Evolutionary conservation across 35 echinoderm and acorn worm genomes (phyloP).

Genomic region (Nesometra sesokonis): DNA sequence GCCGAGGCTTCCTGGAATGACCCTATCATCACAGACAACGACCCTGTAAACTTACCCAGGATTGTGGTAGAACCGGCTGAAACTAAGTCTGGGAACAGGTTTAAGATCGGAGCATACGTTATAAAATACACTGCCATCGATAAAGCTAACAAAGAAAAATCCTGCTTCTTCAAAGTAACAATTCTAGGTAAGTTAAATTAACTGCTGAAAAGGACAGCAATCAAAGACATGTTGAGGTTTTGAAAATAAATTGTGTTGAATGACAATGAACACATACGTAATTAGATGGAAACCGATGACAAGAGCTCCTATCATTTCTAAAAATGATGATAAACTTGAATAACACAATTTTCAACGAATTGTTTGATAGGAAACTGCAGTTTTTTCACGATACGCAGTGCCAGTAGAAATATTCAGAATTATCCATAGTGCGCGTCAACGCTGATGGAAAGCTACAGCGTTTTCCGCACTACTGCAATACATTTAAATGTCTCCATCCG

Average conservation of each 20-base stretch:
- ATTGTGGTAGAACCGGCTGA: slow-evolving; percentile 9
- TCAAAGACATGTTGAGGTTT: no score
- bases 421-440: no score
- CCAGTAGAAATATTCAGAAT: no score
- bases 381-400: no score
- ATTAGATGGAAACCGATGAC: not conserved
- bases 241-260: not conserved
- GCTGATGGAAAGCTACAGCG: no score
- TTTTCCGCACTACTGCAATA: no score
- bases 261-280: not conserved
- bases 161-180: slow-evolving; percentile 6
- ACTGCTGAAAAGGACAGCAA: no score
- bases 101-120: slow-evolving; percentile 12
- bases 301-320: not conserved
- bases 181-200: slow-evolving; percentile 11
- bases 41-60: not conserved
- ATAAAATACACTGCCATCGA: slow-evolving; percentile 21
- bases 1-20: slow-evolving; percentile 3
- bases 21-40: slow-evolving; percentile 8
- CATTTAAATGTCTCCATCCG: no score
- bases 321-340: not conserved
- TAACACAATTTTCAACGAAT: no score
- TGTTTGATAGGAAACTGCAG: no score
- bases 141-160: not conserved
- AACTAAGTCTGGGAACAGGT: slow-evolving; percentile 3